Percentiles rank a stretch among this genome's conserved stretches.
Conservation (phyloP, 2,113 vertebrate species). For the Syngnathus floridae region DNA sequence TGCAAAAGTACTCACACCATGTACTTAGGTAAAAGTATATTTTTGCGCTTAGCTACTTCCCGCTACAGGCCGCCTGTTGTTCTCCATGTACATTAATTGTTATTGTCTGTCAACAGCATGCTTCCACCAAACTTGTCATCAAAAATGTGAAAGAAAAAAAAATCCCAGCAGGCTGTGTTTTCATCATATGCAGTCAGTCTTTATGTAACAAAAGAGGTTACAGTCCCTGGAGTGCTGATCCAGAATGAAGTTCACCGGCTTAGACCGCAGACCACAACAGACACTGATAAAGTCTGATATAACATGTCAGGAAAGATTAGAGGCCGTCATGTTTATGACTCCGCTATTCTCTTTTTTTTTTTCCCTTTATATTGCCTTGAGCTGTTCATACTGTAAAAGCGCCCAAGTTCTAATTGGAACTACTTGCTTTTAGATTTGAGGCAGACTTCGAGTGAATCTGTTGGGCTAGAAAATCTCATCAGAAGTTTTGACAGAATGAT, state of each 20-base stretch:
- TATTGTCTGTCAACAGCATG: background rate
- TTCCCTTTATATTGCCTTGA: too few relatives aligned
- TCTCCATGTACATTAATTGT: slow-evolving; percentile 1
- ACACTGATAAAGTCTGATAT: slow-evolving; percentile 19
- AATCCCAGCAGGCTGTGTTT: slow-evolving; percentile 2
- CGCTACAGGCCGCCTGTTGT: background rate
- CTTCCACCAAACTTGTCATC: background rate
- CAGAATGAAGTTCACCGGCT: slow-evolving; percentile 1
- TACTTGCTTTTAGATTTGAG: too few relatives aligned
- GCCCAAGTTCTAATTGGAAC: too few relatives aligned
- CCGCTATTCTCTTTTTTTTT: too few relatives aligned
- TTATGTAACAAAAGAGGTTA: slow-evolving; percentile 11
- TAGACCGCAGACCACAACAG: slow-evolving; percentile 20
- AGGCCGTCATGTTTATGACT: background rate
- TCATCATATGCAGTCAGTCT: slow-evolving; percentile 16
- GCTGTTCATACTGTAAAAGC: too few relatives aligned
- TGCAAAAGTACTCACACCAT: background rate
- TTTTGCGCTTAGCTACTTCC: background rate
- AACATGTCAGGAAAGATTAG: slow-evolving; percentile 25
- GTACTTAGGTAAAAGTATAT: background rate
- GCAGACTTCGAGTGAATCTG: background rate
- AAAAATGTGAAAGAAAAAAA: slow-evolving; percentile 8
- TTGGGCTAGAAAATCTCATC: background rate
- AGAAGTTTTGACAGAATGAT: background rate
- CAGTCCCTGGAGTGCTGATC: slow-evolving; percentile 2